Conservation (phyloP, 1,140 invertebrate species). For the Pseudomyrmex concolor region DNA sequence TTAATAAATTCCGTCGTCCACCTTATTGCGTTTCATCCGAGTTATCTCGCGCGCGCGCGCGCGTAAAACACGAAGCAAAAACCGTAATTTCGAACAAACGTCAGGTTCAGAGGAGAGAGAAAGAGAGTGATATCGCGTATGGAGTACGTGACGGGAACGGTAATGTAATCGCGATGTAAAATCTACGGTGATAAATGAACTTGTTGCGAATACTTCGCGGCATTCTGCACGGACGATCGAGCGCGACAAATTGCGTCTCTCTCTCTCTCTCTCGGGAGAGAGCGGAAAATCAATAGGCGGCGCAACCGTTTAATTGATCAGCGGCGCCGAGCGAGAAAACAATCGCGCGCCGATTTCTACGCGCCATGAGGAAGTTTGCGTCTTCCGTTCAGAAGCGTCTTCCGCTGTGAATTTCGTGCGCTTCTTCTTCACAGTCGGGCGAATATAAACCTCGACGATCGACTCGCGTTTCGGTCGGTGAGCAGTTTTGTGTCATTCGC, state of each 20-base stretch:
- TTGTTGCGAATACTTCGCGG: slow-evolving; percentile 6
- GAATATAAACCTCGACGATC: slow-evolving; percentile 11
- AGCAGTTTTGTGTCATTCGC: slow-evolving; percentile 67
- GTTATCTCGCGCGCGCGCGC: too few species aligned
- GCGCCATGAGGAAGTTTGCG: too few species aligned
- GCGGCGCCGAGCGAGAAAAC: slow-evolving; percentile 9
- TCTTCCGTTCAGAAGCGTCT: background rate
- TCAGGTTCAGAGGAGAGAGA: background rate
- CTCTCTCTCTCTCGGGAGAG: background rate
- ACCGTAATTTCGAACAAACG: too few species aligned
- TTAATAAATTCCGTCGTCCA: too few species aligned
- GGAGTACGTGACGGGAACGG: too few species aligned
- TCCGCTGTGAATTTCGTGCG: background rate
- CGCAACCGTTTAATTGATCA: slow-evolving; percentile 37
- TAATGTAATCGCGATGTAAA: background rate
- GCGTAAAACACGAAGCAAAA: too few species aligned
- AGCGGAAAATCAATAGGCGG: slow-evolving; percentile 28
- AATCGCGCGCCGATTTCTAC: background rate
- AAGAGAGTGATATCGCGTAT: background rate
- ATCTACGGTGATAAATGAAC: background rate
- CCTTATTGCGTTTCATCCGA: too few species aligned
- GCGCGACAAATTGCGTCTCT: slow-evolving; percentile 17
- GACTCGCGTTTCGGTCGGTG: slow-evolving; percentile 65
- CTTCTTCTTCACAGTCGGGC: background rate
- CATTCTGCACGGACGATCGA: slow-evolving; percentile 27